These are phyloP conservation scores for Amiota communis DNA, from an alignment of 2,888 invertebrate species.

Conservation along the genomic window DNA sequence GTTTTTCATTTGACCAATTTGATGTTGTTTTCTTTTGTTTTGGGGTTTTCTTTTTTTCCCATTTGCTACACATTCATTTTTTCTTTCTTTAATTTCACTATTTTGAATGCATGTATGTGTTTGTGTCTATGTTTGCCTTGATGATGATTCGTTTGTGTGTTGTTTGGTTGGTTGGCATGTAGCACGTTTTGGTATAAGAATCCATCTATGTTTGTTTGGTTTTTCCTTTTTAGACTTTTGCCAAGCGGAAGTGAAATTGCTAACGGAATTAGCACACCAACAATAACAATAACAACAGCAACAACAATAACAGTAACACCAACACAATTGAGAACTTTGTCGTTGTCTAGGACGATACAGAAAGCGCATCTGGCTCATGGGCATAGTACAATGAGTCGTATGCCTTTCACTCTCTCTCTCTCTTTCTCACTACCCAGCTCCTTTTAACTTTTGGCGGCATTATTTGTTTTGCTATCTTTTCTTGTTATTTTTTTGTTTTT, in stretches of 20 bases:
- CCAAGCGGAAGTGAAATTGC: conserved; percentile 50
- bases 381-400: too few relatives aligned
- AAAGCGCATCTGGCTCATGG: conserved; percentile 15
- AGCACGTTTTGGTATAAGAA: not conserved
- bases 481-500: conserved; percentile 6
- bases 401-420: not conserved
- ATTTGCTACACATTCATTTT: not conserved
- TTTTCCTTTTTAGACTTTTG: conserved; percentile 14
- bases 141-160: conserved; percentile 28
- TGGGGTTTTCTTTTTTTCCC: not conserved
- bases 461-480: conserved; percentile 43
- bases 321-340: not conserved
- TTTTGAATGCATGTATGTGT: not conserved
- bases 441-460: conserved; percentile 32
- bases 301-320: not conserved
- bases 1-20: conserved; percentile 56
- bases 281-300: conserved; percentile 36
- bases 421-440: not conserved
- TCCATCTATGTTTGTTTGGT: conserved; percentile 19
- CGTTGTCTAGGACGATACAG: not conserved
- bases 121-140: conserved; percentile 24
- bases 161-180: not conserved
- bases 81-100: conserved; percentile 34
- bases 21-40: conserved; percentile 9
- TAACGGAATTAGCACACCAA: conserved; percentile 60